phyloP scores from a whole-genome alignment of 2,888 invertebrate genomes.

The Tipula unca region DNA sequence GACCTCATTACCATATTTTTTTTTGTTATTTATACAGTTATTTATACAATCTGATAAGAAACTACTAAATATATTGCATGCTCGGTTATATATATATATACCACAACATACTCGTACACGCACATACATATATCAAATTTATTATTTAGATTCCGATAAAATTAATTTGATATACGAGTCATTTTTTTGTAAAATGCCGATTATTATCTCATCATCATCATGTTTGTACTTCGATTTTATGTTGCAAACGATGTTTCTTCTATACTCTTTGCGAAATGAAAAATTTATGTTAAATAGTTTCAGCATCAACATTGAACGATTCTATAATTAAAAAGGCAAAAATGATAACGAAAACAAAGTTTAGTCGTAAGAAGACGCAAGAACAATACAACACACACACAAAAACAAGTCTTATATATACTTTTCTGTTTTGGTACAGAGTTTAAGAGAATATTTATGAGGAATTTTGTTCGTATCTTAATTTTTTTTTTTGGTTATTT shows the following conservation, averaged over 20 bases:
- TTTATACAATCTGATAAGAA: background rate
- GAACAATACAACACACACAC: background rate
- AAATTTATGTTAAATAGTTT: background rate
- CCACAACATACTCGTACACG: no score
- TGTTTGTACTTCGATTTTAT: background rate
- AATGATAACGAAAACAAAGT: background rate
- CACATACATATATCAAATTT: background rate
- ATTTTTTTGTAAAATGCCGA: background rate
- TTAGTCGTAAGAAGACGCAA: background rate
- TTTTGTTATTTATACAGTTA: no score
- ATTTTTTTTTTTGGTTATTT: no score
- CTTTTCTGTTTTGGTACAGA: background rate
- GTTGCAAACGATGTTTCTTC: background rate
- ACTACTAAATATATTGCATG: no score
- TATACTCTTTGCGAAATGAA: background rate
- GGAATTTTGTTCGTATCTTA: no score
- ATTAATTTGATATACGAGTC: background rate
- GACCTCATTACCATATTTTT: background rate
- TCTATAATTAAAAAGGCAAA: background rate
- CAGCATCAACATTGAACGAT: background rate
- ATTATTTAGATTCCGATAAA: background rate
- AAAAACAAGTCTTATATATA: background rate
- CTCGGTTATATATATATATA: no score
- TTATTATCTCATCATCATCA: background rate
- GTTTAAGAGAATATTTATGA: background rate